Evolutionary conservation across 1,140 invertebrate genomes (phyloP), one percentile per base, ranked within the genome.

Genomic region (Notospermus geniculatus): DNA sequence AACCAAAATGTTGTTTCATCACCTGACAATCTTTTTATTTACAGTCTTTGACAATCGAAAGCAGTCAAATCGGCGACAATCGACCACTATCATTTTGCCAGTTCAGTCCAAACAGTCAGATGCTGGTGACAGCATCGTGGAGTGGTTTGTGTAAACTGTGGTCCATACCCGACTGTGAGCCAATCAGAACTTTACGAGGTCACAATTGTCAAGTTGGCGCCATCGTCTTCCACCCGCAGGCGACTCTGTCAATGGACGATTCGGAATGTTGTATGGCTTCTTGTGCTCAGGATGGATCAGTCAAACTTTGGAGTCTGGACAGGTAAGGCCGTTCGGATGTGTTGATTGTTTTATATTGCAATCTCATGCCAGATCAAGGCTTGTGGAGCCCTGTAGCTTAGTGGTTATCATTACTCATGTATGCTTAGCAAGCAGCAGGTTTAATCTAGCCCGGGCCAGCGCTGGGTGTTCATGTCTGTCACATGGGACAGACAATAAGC

Each of bases 1-100:
- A n/a, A n/a, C n/a, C n/a, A n/a, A n/a, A n/a, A n/a, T 43, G 19
- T 43, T 43, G 11, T 13, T 13, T 11, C 39, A 43, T 13, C 39
- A 43, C 39, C 39, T 13, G 19, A 13, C 19, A 19, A 43, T 43
- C 85, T 39, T 59, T 30, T 69, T 58, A 63, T 30, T 71, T 78
- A 25, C 64, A 79, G 76, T 72, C 75, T 11, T 59, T 80, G 29
- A 71, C 70, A 15, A 77, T 84, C 91, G 27, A 90, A 91, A 72
- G 88, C 88, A 96, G 92, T 81, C 95, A 98, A 86, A 90, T 97
- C 56, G 95, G 93, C 5, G 96, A 98, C 75, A 90, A 87, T 0
- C 82, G 95, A 46, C 95, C 95, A 0, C 87, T 98, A 29, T 93
- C 93, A 17, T 92, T 85, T 77, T 95, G 92, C 73, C 85, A 89